Base-by-base conservation (phyloP, 2,113 vertebrate genomes). In the Phasianus colchicus region DNA sequence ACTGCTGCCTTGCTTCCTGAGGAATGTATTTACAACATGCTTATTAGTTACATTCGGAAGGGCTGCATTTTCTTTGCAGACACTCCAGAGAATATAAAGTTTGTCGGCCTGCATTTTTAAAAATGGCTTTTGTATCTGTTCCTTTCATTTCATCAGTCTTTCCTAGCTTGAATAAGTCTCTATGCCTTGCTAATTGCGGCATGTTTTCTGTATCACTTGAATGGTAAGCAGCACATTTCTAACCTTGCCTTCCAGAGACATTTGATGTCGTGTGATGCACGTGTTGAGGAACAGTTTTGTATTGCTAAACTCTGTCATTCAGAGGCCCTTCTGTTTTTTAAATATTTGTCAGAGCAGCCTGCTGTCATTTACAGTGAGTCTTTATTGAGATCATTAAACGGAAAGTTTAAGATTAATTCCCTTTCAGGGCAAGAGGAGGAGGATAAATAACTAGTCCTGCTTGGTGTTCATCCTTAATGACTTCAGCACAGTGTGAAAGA, bases 331-430 rank as follows among this genome's bases (percentile, higher is more conserved):
- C 90, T 96, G 81, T 87, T 96, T 95, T 95, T 97, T 94, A 96
- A 97, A 88, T 96, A 92, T 94, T 91, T 94, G 91, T 94, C 65
- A 74, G 86, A 82, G 86, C 78, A 96, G 82, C 83, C 85, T 94
- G 75, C 82, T 91, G 92, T 93, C 96, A 87, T 83, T 95, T 92
- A 83, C 88, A 88, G 96, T 91, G 93, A 92, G 85, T 83, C 96
- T 52, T 97, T 96, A 95, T 91, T 97, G 94, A 97, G 95, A 95
- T 96, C 96, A 96, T 97, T 97, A 97, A 96, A 97, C 1, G 34
- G 95, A 96, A 98, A 97, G 95, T 97, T 97, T 96, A 97, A 97
- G 97, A 98, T 98, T 97, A 97, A 98, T 98, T 97, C 84, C 90
- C 95, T 97, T 90, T 81, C 94, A 94, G 97, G 97, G 97, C 97